Evolutionary conservation across 92 coral and sea anemone genomes (phyloP), one percentile per base, ranked within the genome.

Genomic region (Metridium senile): DNA sequence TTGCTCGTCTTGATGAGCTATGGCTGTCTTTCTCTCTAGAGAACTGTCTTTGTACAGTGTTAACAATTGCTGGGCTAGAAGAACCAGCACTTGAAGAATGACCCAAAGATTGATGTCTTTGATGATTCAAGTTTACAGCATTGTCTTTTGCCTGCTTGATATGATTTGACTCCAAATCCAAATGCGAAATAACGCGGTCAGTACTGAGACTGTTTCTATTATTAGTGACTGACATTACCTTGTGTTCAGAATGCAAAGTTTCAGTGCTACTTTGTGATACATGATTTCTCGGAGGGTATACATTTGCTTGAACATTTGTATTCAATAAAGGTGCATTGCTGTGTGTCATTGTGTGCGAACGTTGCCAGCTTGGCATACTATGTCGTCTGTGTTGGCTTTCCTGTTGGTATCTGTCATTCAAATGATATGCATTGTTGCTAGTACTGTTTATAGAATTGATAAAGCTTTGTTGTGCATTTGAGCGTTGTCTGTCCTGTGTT

Each of bases 141-240:
- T 23, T 72, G 0, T 17, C 30, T 31, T 23, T 20, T 58, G 46
- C 31, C 33, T 19, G 68, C 2, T 11, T 28, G 3, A 46, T 70
- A 19, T 70, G 21, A 27, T 9, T 57, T 2, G 78, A 73, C 26
- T 73, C 78, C 17, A 73, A 58, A 58, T 73, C 78, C 39, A 73
- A 73, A 26, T 73, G 63, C 23, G 78, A 73, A 73, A 73, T 73
- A 20, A 58, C 78, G 3, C 64, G 56, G 10, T 63, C 33, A 39
- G 6, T 39, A 39, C 49, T 13, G 13, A 39, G 13, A 13, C 49
- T 6, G 13, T 39, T 39, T 13, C 6, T 13, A 39, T 13, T 39
- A 4, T 39, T 13, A 39, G 8, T 39, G 49, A 4, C 49, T 4
- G 49, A 39, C 49, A 13, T 39, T 4, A 13, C 6, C 13, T 13